Base-by-base conservation (phyloP, 1,140 invertebrate genomes). In the Palaemon carinicauda region DNA sequence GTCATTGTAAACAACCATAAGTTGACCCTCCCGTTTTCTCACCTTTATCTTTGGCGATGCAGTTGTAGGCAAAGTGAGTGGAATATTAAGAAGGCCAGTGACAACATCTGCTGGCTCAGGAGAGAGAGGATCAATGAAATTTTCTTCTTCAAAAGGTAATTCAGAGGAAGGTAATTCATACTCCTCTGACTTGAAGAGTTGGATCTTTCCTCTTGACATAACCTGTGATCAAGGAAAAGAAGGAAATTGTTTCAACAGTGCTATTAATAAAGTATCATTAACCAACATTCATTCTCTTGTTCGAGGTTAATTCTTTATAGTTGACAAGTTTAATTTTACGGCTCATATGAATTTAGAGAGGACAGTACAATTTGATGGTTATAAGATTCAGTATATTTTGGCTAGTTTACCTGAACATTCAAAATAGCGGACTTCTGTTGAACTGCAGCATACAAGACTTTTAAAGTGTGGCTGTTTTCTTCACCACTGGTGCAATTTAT, bases 31-130 rank as follows among this genome's bases (percentile, higher is more conserved):
- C 17, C 7, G 1, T 60, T n/a, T 60, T 21, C 75, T 79, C 3
- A 79, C 75, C 41, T 52, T 54, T n/a, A 52, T 51, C 27, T 19
- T 79, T 21, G 75, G 75, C 15, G 75, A 79, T 14, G 75, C 75
- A 1, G 75, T 79, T 19, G 24, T 21, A n/a, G 75, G 75, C 12
- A 79, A 21, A 27, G 33, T n/a, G 51, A 79, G 5, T 27, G 75
- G 75, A 19, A 79, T 52, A 12, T 79, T 53, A 21, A 79, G n/a
- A 19, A n/a, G 9, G 33, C 75, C 75, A 17, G 33, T 79, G 51
- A 79, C 50, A 27, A 51, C 52, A 24, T 51, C 75, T 27, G 19
- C 41, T 17, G 51, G 17, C 1, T 33, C 41, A 15, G 17, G 15
- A 29, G 15, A 14, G 19, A 79, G n/a, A 29, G 51, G 21, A 1